Conservation (phyloP, 1,140 invertebrate genomes). For the Lepidurus apus region DNA sequence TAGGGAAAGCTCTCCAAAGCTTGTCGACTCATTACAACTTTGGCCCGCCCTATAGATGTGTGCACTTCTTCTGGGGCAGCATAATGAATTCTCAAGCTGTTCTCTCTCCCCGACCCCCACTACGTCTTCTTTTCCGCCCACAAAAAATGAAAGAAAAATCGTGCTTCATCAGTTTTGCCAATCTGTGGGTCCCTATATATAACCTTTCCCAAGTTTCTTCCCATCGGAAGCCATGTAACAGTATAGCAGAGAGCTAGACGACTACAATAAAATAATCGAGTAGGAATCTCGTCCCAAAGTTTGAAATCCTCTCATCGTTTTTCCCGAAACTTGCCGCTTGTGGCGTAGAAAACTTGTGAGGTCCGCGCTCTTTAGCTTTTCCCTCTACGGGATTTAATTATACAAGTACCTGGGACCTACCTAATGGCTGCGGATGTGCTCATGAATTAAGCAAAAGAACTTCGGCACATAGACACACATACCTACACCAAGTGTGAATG, state of each 20-base stretch:
- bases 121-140: neutral
- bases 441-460: no score
- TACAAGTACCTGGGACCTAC: no score
- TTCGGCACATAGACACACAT: no score
- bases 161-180: constrained; percentile 10
- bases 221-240: no score
- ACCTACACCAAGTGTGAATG: neutral
- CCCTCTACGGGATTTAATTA: no score
- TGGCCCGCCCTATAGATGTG: constrained; percentile 3
- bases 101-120: neutral
- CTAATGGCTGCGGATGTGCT: no score
- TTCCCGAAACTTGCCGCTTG: no score
- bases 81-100: constrained; percentile 22
- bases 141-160: neutral
- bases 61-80: neutral
- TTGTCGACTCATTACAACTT: constrained; percentile 19
- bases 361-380: no score
- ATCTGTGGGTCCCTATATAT: neutral
- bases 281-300: no score
- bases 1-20: constrained; percentile 15
- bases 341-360: no score
- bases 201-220: neutral
- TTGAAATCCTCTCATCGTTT: no score
- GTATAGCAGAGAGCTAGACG: neutral
- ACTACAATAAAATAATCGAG: no score